Conservation (phyloP, 2,797 vertebrate species). For the Tiaroga cobitis region DNA sequence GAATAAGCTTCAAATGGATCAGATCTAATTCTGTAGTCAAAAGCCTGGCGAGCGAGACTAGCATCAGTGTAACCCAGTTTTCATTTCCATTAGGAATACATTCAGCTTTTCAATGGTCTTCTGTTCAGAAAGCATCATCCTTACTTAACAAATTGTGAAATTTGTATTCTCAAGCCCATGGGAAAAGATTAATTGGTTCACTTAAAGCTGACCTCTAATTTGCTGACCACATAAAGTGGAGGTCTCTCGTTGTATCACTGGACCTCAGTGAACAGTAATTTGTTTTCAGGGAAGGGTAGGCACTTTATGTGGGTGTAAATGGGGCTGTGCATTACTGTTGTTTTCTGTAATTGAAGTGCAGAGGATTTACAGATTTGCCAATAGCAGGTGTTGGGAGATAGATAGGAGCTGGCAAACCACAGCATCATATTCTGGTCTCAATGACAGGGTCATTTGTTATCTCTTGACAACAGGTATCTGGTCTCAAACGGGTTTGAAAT, state of each 20-base stretch:
- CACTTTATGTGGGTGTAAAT: constrained; percentile 54
- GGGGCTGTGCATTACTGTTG: constrained; percentile 52
- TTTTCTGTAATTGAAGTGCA: constrained; percentile 57
- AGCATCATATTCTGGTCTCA: constrained; percentile 22
- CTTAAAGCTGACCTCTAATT: constrained; percentile 37
- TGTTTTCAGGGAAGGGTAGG: constrained; percentile 40
- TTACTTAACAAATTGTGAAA: constrained; percentile 20
- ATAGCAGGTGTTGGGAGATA: constrained; percentile 45
- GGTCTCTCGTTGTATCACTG: not conserved
- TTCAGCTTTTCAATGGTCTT: constrained; percentile 11
- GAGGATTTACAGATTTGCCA: constrained; percentile 49
- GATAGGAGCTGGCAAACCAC: constrained; percentile 39
- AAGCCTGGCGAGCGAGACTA: not conserved
- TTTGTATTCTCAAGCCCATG: constrained; percentile 12
- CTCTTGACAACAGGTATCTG: constrained; percentile 34
- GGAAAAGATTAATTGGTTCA: constrained; percentile 40
- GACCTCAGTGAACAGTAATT: constrained; percentile 6
- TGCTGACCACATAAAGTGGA: constrained; percentile 27
- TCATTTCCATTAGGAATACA: constrained; percentile 15
- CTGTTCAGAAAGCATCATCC: constrained; percentile 4
- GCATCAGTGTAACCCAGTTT: constrained; percentile 20
- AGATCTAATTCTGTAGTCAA: not conserved
- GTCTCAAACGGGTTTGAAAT: not conserved
- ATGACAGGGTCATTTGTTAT: constrained; percentile 51
- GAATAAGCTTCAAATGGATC: not conserved